phyloP scores from a whole-genome alignment of 2,113 vertebrate species.

The Sinocyclocheilus anshuiensis region DNA sequence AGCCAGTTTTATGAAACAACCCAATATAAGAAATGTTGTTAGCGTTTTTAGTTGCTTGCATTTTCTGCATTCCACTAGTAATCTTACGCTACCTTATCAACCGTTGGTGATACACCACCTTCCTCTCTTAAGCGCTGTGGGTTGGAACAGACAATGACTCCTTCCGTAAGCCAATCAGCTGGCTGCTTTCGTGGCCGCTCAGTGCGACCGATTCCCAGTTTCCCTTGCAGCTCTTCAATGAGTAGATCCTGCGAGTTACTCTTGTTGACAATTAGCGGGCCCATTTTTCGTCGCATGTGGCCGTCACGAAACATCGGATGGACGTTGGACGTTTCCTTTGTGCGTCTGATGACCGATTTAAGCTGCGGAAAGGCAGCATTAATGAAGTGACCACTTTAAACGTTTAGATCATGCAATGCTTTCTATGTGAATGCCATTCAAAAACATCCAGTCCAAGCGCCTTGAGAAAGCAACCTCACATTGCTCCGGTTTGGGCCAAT shows the following conservation, averaged over 20 bases:
- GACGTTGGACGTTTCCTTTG: slow-evolving; percentile 88
- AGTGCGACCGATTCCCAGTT: slow-evolving; percentile 82
- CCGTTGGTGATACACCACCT: slow-evolving; percentile 64
- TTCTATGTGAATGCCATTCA: slow-evolving; percentile 41
- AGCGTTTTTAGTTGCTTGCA: background rate
- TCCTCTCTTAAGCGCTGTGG: slow-evolving; percentile 78
- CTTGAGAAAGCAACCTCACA: slow-evolving; percentile 7
- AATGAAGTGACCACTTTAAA: background rate
- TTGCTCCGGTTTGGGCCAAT: background rate
- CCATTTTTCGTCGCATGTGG: slow-evolving; percentile 85
- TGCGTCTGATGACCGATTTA: slow-evolving; percentile 94
- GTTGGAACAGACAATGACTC: slow-evolving; percentile 82
- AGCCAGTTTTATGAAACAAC: background rate
- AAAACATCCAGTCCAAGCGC: background rate
- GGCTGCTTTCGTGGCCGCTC: slow-evolving; percentile 73
- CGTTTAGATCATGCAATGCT: background rate
- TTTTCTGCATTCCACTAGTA: slow-evolving; percentile 30
- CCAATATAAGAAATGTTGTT: background rate
- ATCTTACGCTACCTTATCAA: slow-evolving; percentile 77
- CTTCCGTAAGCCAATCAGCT: slow-evolving; percentile 89
- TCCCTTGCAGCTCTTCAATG: slow-evolving; percentile 91
- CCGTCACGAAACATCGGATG: slow-evolving; percentile 94
- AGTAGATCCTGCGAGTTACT: slow-evolving; percentile 86
- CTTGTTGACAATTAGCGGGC: slow-evolving; percentile 88
- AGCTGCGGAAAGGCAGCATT: slow-evolving; percentile 75